Evolutionary conservation across 2,113 vertebrate genomes (phyloP).

Genomic region (Oreochromis tanganicae): DNA sequence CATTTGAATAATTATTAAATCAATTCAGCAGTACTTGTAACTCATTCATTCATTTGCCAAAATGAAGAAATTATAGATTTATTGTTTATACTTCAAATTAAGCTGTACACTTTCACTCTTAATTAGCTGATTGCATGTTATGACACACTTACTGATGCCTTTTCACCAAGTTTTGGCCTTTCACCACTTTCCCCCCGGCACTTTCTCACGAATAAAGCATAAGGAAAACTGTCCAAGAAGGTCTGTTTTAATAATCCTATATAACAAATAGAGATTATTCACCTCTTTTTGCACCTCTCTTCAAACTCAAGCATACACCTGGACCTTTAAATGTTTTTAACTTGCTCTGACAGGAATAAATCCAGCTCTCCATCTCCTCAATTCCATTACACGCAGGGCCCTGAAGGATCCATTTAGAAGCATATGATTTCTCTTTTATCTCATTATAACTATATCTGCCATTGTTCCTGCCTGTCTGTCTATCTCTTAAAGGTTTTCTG

Average conservation of each 20-base stretch:
- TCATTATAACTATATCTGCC: background rate
- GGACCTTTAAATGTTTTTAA: background rate
- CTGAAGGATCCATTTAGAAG: background rate
- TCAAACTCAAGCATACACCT: background rate
- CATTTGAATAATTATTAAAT: background rate
- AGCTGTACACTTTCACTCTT: background rate
- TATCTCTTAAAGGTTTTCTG: background rate
- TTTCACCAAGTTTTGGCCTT: background rate
- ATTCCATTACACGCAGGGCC: background rate
- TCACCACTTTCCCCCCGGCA: rapidly evolving
- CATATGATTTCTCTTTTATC: background rate
- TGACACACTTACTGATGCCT: background rate
- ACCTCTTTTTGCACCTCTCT: background rate
- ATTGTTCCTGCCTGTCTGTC: background rate
- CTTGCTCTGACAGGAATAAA: background rate
- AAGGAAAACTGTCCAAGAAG: background rate
- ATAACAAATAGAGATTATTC: background rate
- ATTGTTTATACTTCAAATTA: background rate
- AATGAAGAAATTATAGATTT: background rate
- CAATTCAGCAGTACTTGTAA: background rate
- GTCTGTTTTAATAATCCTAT: background rate
- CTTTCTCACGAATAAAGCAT: background rate
- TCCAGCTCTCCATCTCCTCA: background rate
- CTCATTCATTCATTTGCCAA: background rate
- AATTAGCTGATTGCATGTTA: background rate